Percentiles rank a stretch among this genome's conserved stretches.
These are phyloP conservation scores for Artemia sp. DNA, from an alignment of 2,888 invertebrate genomes.

Conservation along the genomic window DNA sequence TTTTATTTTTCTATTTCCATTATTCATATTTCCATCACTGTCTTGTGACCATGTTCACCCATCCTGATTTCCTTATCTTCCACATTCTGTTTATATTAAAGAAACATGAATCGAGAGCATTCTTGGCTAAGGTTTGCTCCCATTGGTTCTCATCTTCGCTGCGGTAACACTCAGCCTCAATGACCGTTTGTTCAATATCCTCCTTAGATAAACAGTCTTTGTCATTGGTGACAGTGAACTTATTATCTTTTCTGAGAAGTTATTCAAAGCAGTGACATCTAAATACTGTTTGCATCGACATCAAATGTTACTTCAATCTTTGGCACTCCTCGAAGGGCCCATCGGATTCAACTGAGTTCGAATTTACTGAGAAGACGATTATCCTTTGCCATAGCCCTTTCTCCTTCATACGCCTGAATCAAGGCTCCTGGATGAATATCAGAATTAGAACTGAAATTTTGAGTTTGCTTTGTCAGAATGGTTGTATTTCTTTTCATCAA, in stretches of 20 bases:
- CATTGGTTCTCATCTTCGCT: not conserved
- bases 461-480: no score
- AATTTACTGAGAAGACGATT: conserved; percentile 17
- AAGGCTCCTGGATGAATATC: conserved; percentile 17
- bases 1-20: no score
- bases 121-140: not conserved
- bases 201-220: not conserved
- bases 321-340: not conserved
- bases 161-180: not conserved
- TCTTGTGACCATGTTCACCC: no score
- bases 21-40: no score
- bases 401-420: conserved; percentile 20
- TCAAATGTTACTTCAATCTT: conserved; percentile 17
- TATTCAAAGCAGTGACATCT: conserved; percentile 18
- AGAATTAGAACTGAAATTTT: conserved; percentile 16
- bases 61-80: not conserved
- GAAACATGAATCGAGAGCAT: not conserved
- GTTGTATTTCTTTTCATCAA: not conserved
- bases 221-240: not conserved
- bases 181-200: not conserved
- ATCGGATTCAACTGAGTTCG: not conserved
- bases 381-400: conserved; percentile 16
- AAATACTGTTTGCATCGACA: conserved; percentile 19
- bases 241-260: conserved; percentile 13
- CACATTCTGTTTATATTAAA: not conserved